Base-by-base conservation (phyloP, 2,888 invertebrate genomes). In the Syrista parreyssii region DNA sequence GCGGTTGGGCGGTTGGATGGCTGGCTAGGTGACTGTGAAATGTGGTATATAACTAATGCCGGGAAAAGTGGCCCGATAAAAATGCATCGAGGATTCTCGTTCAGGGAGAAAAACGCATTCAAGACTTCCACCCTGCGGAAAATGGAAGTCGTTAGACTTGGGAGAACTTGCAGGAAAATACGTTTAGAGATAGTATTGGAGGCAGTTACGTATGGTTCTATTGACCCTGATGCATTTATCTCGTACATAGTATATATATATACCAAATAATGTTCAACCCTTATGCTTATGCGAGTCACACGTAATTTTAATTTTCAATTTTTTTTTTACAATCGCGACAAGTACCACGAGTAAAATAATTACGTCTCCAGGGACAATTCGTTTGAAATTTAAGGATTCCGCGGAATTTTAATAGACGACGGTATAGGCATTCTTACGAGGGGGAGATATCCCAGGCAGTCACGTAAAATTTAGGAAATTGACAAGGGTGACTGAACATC, bases 1-100 rank as follows among this genome's bases (percentile, higher is more conserved):
- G 23, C 23, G 9, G 55, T 9, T 9, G 55, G 55, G 15, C 0
- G 40, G 6, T 4, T 12, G 33, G 4, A 4, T 23, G 55, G 23
- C 23, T 55, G 55, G 6, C 55, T 55, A 31, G 71, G 71, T 32
- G 71, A 32, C 71, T 71, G 32, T 33, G 31, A 33, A 15, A 31
- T 31, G 78, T 74, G 74, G 77, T 69, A 78, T 81, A 81, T 80
- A 78, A 83, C 79, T 79, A 79, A 78, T 75, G 68, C 75, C 79
- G 83, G 71, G 79, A 82, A 83, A 79, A 83, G 83, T 80, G 79
- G 79, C 76, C 73, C 78, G 79, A 83, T 83, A 83, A 83, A 83
- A 79, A 76, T 81, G 79, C 82, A 82, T 82, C 75, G 75, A 76
- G 72, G 73, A 73, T 40, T 78, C 71, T 30, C 40, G 23, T 55